Evolutionary conservation across 2,888 invertebrate genomes (phyloP), one percentile per base, ranked within the genome.

Genomic region (Cantharis rufa): DNA sequence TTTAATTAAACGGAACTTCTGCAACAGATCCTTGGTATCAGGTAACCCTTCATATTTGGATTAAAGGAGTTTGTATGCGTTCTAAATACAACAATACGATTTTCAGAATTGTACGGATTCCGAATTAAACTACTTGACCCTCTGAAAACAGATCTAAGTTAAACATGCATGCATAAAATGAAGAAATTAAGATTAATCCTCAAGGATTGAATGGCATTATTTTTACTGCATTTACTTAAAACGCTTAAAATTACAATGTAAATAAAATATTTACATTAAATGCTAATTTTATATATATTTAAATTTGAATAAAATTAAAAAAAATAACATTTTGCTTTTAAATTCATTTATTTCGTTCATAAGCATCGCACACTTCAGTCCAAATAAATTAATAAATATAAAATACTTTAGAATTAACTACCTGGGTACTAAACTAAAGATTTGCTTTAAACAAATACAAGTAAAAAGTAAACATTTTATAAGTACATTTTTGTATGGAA

Each of bases 81-180:
- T 72, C 72, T 71, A 48, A 48, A 72, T 74, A 74, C 73, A 80
- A 80, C 80, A 80, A 80, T 80, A 78, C 80, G 70, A 71, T 70
- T 75, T 69, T 72, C 63, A 74, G 76, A 80, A 78, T 81, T 81
- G 77, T 81, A 80, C 80, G 82, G 82, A 78, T 81, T 82, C 82
- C 70, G 79, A 79, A 78, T 79, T 80, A 80, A 82, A 81, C 81
- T 81, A 80, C 78, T 82, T 82, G 82, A 82, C 82, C 82, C 81
- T 79, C 76, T 71, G 78, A 78, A 80, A 79, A 78, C 76, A 64
- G 76, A 77, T 78, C 77, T 79, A 78, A 75, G 76, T 71, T 78
- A 75, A 77, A 75, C 76, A 79, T 79, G 78, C 78, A 78, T 76
- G 78, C 64, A 70, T 75, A 75, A 72, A 72, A 72, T 75, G 10